Evolutionary conservation across 2,797 vertebrate species (phyloP), one percentile per base, ranked within the genome.

Genomic region (Natrix natrix): DNA sequence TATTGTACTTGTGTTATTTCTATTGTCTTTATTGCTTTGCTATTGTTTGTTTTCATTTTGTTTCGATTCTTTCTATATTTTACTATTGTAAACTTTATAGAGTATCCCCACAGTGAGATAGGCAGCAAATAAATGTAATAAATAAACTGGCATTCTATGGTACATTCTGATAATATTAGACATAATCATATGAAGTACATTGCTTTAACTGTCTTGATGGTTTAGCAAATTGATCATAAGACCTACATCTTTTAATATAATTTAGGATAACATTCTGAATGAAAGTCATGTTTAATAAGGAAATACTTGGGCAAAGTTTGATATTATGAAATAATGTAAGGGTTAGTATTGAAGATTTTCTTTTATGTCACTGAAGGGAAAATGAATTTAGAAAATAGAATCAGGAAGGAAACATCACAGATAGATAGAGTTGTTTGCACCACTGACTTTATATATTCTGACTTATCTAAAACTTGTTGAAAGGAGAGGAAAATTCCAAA

Each of bases 401-500:
- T 32, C 74, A 94, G 28, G 10, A 11, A 87, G 22, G 60, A 88
- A 92, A 56, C 11, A 63, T 26, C 52, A 63, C 59, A 28, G 52
- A 63, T 32, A 86, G 20, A 26, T 66, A 83, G 28, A 61, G 61
- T 24, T 54, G 54, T 32, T 43, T 48, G 52, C 86, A 91, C 48
- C 59, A 60, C 22, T 60, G 43, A 61, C 13, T 86, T 90, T 55
- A 52, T 90, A 11, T 54, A 11, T 90, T 86, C n/a, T 83, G 57
- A 37, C 60, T 61, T 90, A 63, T 55, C 54, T 86, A n/a, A 56
- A 1, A 86, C 1, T 86, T 89, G 8, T 5, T 91, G 87, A 93
- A 91, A 91, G 86, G 91, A 69, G 43, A 10, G 87, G 92, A 92
- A 94, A 91, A 94, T 91, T 93, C 88, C 86, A 14, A 12, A 63